phyloP scores from a whole-genome alignment of 2,113 vertebrate genomes.

The Charadrius vociferus region DNA sequence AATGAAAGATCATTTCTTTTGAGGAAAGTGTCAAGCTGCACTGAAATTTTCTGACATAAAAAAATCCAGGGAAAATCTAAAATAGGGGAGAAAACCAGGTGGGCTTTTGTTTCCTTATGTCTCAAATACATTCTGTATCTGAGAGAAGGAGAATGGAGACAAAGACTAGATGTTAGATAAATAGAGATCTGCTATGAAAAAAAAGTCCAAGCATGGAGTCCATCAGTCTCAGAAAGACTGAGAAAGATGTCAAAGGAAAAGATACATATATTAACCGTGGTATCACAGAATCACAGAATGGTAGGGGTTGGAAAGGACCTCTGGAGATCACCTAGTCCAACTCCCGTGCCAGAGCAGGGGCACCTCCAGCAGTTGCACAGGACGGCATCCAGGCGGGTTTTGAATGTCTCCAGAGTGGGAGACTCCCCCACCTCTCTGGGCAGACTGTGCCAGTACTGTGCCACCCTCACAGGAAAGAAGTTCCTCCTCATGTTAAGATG shows the following conservation, averaged over 20 bases:
- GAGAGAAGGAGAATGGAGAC: neutral
- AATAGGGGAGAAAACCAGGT: neutral
- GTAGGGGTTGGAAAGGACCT: too few species aligned
- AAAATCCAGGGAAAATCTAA: neutral
- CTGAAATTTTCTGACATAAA: neutral
- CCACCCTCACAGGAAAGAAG: too few species aligned
- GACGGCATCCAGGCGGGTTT: too few species aligned
- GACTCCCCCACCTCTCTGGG: too few species aligned
- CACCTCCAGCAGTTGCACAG: too few species aligned
- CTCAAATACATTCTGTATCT: neutral
- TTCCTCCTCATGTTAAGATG: too few species aligned
- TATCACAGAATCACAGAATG: too few species aligned
- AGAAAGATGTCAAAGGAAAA: neutral
- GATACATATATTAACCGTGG: neutral
- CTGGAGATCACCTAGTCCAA: too few species aligned
- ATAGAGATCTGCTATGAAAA: neutral
- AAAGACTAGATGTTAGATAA: neutral
- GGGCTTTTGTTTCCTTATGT: neutral
- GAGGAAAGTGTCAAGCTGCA: slow-evolving; percentile 5
- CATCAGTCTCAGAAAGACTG: neutral
- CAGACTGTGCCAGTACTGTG: too few species aligned
- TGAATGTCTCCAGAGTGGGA: too few species aligned
- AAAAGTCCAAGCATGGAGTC: neutral
- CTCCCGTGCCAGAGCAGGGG: too few species aligned
- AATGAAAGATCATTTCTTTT: slow-evolving; percentile 46